Evolutionary conservation across 2,113 vertebrate species (phyloP).

Genomic region (Argyrosomus japonicus): DNA sequence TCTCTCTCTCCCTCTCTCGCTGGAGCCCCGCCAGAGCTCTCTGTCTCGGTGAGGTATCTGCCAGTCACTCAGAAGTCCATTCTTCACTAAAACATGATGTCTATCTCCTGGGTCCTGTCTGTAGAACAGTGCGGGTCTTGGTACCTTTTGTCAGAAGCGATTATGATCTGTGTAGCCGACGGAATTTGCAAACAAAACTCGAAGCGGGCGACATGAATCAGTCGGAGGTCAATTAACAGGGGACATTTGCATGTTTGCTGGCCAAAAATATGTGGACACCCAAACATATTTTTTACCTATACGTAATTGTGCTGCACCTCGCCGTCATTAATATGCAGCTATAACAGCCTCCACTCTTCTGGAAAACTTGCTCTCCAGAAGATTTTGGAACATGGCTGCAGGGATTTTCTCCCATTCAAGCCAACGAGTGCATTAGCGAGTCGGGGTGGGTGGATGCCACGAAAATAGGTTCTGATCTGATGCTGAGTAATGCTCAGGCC

Average conservation of each 20-base stretch:
- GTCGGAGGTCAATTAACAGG: neutral
- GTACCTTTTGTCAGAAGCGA: conserved; percentile 66
- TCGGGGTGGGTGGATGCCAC: neutral
- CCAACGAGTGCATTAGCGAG: neutral
- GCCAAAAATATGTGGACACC: neutral
- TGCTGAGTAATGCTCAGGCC: no score
- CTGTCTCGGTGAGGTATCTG: conserved; percentile 76
- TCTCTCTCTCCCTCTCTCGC: conserved; percentile 35
- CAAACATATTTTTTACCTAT: neutral
- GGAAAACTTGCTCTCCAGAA: neutral
- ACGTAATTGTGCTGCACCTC: neutral
- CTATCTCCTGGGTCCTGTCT: conserved; percentile 74
- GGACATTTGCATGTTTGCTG: neutral
- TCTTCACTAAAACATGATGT: conserved; percentile 76
- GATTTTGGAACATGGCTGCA: no score
- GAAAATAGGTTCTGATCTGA: neutral
- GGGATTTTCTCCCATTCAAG: neutral
- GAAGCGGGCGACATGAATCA: conserved; percentile 16
- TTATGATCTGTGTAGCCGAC: conserved; percentile 62
- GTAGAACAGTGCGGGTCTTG: conserved; percentile 57
- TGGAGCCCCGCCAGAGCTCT: conserved; percentile 65
- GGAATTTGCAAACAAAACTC: conserved; percentile 36
- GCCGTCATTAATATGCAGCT: neutral
- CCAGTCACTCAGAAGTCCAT: conserved; percentile 76
- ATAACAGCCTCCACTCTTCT: no score